Base-by-base conservation (phyloP, 2,888 invertebrate genomes). In the Heliothis peltigera region DNA sequence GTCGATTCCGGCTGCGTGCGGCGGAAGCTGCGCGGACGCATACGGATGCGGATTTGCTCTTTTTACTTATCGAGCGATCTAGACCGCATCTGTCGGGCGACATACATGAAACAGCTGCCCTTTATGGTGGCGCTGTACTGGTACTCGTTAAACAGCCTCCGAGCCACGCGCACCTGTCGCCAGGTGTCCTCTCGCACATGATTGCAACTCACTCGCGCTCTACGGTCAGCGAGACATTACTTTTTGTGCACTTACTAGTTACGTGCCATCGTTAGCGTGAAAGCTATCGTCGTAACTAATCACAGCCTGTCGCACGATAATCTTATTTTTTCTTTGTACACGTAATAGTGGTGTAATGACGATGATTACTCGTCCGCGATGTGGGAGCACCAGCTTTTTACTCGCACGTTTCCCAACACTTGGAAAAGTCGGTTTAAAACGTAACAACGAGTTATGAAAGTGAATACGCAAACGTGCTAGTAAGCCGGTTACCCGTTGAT, bases 381-480 rank as follows among this genome's bases (percentile, higher is more conserved):
- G 90, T 92, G 94, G 89, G 93, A 94, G 91, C 89, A 85, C 85
- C 88, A 85, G 87, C 89, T 92, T 93, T 94, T 94, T 92, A 87
- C 88, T 75, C 68, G 72, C 69, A 67, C 76, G 79, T 94, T 94
- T 94, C 92, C 88, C 89, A 95, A 93, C 90, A 86, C 85, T 87
- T 91, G 89, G 92, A 92, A 93, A 93, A 92, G 88, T 91, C 85
- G 73, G 86, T 87, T 87, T 82, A 79, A 88, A 93, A 91, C 92
- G 92, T 94, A 94, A 94, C 90, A 88, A 87, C 89, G 84, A 81
- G 92, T 94, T 94, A 93, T 93, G 94, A 94, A 94, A 94, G 91
- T 88, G 87, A 85, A 89, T 90, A 90, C 89, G 90, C 87, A 90
- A 92, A 91, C 89, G 86, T 89, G 86, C 85, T 76, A 86, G 80